Evolutionary conservation across 2,888 invertebrate genomes (phyloP), one percentile per base, ranked within the genome.

Genomic region (Brenthis daphne): DNA sequence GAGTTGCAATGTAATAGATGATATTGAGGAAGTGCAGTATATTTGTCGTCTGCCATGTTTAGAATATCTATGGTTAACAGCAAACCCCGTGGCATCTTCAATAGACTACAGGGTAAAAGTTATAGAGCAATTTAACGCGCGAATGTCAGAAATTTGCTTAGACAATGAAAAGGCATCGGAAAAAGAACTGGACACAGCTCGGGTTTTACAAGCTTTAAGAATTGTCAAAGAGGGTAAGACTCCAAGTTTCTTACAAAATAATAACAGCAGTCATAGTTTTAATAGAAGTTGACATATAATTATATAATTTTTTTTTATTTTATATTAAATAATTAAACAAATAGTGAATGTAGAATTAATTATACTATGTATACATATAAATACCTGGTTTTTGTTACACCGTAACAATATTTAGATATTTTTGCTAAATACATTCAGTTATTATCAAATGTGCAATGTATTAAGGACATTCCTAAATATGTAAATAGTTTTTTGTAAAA

Each of bases 71-170:
- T 94, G 96, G 81, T 89, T 99, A 57, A 96, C 96, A 0, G 98
- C 98, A 0, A 99, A 99, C 90, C 97, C 97, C 16, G 96, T 99
- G 0, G 97, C 98, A 0, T 89, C 96, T 1, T 94, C 95, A 65
- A 95, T 96, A 82, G 99, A 99, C 89, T 99, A 98, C 82, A 94
- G 99, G 78, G 96, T 98, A 0, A 97, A 97, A 81, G 97, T 98
- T 3, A 92, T 99, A 75, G 97, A 98, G 78, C 95, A 96, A 77
- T 98, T 99, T 82, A 96, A 96, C 61, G 94, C 95, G 57, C 94
- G 98, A 73, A 97, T 97, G 77, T 90, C 94, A 14, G 97, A 98
- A 83, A 95, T 99, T 51, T 96, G 95, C 80, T 87, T 99, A 70
- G 99, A 99, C 82, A 97, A 97, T 82, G 96, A 97, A 80, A 96